Evolutionary conservation across 1,140 invertebrate genomes (phyloP).

Genomic region (Caenorhabditis remanei): DNA sequence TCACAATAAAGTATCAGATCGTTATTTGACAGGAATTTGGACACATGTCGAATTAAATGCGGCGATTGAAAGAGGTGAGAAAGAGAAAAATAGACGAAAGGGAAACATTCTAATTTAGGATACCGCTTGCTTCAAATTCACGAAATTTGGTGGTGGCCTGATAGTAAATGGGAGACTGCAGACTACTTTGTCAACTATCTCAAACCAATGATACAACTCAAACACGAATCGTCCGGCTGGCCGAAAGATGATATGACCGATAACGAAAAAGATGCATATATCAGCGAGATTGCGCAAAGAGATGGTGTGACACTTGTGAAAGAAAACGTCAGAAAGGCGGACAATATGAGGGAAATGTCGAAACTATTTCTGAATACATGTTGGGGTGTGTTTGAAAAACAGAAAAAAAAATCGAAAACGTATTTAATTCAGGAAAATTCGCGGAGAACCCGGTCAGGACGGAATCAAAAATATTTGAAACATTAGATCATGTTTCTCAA

Average conservation of each 20-base stretch:
- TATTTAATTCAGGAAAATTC: not conserved
- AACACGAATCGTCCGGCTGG: not conserved
- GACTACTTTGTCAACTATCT: not conserved
- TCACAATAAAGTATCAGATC: not conserved
- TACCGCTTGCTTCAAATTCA: not conserved
- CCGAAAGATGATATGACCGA: not conserved
- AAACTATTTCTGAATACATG: not conserved
- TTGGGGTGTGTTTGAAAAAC: not conserved
- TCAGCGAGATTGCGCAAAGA: not conserved
- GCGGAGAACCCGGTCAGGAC: not conserved
- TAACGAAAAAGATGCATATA: not conserved
- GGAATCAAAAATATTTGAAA: not conserved
- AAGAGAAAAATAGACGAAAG: not conserved
- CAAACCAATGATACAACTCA: not conserved
- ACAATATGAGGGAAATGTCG: not conserved
- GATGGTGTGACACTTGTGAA: not conserved
- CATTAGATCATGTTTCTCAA: not conserved
- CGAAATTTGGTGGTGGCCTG: constrained; percentile 1
- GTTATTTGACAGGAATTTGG: not conserved
- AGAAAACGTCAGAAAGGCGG: not conserved
- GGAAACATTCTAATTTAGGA: not conserved
- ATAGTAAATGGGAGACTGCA: not conserved
- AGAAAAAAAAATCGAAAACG: not conserved
- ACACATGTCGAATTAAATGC: not conserved
- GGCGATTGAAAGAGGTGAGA: not conserved